Conservation (phyloP, 2,113 vertebrate species). For the Ranitomeya imitator region DNA sequence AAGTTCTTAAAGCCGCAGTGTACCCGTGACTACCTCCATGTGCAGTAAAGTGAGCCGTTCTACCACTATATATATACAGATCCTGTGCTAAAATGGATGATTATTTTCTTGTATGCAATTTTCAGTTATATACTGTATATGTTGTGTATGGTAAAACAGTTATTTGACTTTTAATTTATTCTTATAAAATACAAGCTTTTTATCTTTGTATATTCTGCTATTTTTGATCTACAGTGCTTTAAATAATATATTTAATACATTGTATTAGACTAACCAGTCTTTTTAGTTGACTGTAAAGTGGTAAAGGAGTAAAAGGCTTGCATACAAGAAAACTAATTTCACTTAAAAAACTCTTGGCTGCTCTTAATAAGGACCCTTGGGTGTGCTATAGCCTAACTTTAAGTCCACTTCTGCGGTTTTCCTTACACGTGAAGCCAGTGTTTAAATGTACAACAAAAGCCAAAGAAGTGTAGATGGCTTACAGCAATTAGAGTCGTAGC, state of each 20-base stretch:
- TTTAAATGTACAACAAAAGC: slow-evolving; percentile 11
- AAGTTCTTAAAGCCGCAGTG: too few species aligned
- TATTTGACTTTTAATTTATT: not conserved
- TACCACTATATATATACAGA: too few species aligned
- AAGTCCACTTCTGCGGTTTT: not conserved
- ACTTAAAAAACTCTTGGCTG: not conserved
- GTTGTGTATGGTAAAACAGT: too few species aligned
- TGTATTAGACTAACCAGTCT: not conserved
- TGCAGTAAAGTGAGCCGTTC: too few species aligned
- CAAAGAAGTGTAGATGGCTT: slow-evolving; percentile 11
- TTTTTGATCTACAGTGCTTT: not conserved
- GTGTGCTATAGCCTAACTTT: slow-evolving; percentile 2
- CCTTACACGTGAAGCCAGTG: not conserved
- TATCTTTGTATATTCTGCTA: not conserved
- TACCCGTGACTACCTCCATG: too few species aligned
- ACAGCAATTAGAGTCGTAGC: slow-evolving; percentile 10
- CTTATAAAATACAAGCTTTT: not conserved
- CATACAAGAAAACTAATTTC: not conserved
- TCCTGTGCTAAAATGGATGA: too few species aligned
- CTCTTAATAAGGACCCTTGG: slow-evolving; percentile 21
- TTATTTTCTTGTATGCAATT: too few species aligned
- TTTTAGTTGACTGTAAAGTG: not conserved
- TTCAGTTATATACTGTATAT: too few species aligned
- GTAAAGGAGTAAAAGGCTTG: not conserved
- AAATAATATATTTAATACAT: not conserved